phyloP scores from a whole-genome alignment of 2,888 invertebrate species.

The Amorpha juglandis region DNA sequence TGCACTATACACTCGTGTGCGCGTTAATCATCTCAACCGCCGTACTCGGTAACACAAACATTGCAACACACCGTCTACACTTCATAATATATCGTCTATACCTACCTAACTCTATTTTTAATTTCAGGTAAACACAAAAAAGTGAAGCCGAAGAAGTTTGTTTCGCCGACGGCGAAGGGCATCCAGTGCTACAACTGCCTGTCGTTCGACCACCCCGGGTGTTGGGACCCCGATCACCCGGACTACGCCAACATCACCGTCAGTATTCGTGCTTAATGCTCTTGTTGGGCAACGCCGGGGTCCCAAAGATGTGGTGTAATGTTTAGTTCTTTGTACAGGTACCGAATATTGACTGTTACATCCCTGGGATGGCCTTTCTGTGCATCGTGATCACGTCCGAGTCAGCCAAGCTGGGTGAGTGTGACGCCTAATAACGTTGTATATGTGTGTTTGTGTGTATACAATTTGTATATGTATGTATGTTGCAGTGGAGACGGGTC shows the following conservation, averaged over 20 bases:
- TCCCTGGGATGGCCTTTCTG: conserved; percentile 77
- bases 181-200: conserved; percentile 80
- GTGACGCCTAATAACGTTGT: neutral
- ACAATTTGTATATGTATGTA: conserved; percentile 26
- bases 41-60: conserved; percentile 55
- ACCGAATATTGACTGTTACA: conserved; percentile 79
- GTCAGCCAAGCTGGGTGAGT: conserved; percentile 74
- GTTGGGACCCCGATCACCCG: conserved; percentile 81
- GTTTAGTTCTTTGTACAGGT: conserved; percentile 50
- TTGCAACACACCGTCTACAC: neutral
- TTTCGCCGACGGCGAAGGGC: conserved; percentile 68
- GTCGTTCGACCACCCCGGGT: conserved; percentile 78
- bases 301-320: neutral
- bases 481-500: conserved; percentile 71
- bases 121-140: conserved; percentile 72
- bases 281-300: no score
- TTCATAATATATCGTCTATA: no score
- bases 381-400: conserved; percentile 78
- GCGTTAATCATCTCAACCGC: conserved; percentile 59
- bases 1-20: conserved; percentile 53
- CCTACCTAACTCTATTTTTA: neutral
- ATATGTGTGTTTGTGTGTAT: neutral
- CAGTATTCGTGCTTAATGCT: conserved; percentile 31
- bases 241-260: conserved; percentile 77
- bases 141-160: conserved; percentile 70